Conservation (phyloP, 2,113 vertebrate genomes). For the Pelobates fuscus region DNA sequence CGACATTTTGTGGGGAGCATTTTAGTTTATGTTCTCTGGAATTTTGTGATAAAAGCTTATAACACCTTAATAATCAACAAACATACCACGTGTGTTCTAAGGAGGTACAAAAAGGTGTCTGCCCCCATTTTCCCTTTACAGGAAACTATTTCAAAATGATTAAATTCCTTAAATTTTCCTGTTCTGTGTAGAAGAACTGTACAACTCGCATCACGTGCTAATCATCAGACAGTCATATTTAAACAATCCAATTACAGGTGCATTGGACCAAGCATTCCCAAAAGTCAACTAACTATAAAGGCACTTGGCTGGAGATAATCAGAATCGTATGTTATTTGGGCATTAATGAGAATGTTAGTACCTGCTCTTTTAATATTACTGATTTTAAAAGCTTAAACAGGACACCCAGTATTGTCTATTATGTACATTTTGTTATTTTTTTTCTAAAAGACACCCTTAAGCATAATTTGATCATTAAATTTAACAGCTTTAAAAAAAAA, state of each 20-base stretch:
- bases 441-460: conserved; percentile 36
- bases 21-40: too few species aligned
- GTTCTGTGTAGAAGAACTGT: too few species aligned
- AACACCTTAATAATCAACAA: too few species aligned
- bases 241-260: conserved; percentile 9
- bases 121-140: too few species aligned
- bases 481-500: conserved; percentile 27
- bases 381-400: neutral
- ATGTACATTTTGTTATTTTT: conserved; percentile 20
- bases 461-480: conserved; percentile 38
- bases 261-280: neutral
- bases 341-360: neutral
- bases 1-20: too few species aligned
- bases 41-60: too few species aligned
- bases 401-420: neutral
- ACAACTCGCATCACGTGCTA: neutral
- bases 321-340: conserved; percentile 3
- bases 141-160: too few species aligned
- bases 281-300: neutral
- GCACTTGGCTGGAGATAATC: neutral
- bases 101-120: too few species aligned
- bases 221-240: conserved; percentile 16
- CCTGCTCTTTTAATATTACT: neutral
- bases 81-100: too few species aligned
- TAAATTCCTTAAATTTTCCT: too few species aligned